Evolutionary conservation across 2,113 vertebrate species (phyloP).

Genomic region (Catagonus wagneri): DNA sequence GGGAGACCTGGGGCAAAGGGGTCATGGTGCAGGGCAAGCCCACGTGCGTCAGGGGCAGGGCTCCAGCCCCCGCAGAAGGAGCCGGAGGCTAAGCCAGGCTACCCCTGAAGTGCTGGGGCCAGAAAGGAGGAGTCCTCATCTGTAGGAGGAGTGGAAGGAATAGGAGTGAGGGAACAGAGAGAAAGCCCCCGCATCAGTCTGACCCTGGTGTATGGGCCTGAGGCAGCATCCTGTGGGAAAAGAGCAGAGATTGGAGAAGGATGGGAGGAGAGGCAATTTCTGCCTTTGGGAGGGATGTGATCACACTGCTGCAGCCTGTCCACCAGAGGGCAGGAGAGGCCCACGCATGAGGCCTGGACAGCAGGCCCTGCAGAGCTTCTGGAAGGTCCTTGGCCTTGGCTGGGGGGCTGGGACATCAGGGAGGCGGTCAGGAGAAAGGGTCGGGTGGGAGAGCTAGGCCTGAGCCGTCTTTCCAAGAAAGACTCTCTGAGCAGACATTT

Average conservation of each 20-base stretch:
- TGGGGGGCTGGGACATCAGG: neutral
- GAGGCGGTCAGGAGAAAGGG: neutral
- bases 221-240: neutral
- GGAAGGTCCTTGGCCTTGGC: neutral
- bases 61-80: neutral
- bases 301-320: constrained; percentile 29
- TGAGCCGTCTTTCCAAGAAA: neutral
- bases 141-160: neutral
- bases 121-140: neutral
- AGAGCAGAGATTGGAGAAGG: neutral
- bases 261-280: too few species aligned
- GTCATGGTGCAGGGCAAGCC: accelerated
- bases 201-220: neutral
- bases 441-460: neutral
- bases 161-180: neutral
- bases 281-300: neutral
- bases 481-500: neutral
- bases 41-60: accelerated
- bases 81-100: neutral
- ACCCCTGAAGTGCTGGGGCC: neutral
- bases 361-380: accelerated
- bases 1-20: neutral
- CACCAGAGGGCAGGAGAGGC: constrained; percentile 85
- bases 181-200: neutral
- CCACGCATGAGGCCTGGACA: neutral